A percentile compares a stretch with the other conserved stretches of the same genome.
Evolutionary conservation across 2,797 vertebrate species (phyloP).

Genomic region (Danio albolineatus): DNA sequence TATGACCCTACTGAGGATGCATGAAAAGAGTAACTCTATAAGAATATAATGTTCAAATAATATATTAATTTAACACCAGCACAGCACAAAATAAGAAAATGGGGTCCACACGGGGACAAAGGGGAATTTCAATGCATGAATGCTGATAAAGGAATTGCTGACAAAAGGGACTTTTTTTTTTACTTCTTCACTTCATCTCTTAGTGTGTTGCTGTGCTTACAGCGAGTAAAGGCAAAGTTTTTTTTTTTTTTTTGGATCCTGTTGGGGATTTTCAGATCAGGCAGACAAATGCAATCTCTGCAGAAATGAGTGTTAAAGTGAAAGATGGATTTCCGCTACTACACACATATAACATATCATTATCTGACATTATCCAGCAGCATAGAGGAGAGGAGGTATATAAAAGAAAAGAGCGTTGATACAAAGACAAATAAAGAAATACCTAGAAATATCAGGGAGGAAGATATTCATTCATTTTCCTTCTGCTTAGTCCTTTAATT

Average conservation of each 20-base stretch:
- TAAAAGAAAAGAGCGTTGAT: slow-evolving; percentile 50
- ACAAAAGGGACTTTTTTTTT: slow-evolving; percentile 11
- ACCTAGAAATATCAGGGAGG: not conserved
- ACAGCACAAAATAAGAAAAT: not conserved
- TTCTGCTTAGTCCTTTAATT: too few relatives aligned
- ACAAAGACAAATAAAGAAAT: not conserved
- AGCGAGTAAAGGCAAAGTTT: not conserved
- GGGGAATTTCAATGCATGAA: not conserved
- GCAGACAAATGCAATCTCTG: slow-evolving; percentile 32
- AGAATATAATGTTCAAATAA: not conserved
- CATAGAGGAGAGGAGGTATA: slow-evolving; percentile 39
- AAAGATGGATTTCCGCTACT: slow-evolving; percentile 42
- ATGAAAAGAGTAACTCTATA: not conserved
- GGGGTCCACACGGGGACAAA: not conserved
- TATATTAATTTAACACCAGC: slow-evolving; percentile 12
- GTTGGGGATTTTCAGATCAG: slow-evolving; percentile 21
- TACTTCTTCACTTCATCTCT: slow-evolving; percentile 6
- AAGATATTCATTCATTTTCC: too few relatives aligned
- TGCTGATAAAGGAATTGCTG: slow-evolving; percentile 27
- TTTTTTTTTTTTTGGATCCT: slow-evolving; percentile 14
- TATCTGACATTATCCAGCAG: slow-evolving; percentile 52
- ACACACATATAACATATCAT: slow-evolving; percentile 58
- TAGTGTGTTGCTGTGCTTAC: slow-evolving; percentile 2
- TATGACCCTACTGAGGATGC: not conserved
- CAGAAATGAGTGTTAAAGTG: slow-evolving; percentile 32